A percentile compares a stretch with the other conserved stretches of the same genome.
Conservation (phyloP, 2,888 invertebrate species). For the Catocala sponsa region DNA sequence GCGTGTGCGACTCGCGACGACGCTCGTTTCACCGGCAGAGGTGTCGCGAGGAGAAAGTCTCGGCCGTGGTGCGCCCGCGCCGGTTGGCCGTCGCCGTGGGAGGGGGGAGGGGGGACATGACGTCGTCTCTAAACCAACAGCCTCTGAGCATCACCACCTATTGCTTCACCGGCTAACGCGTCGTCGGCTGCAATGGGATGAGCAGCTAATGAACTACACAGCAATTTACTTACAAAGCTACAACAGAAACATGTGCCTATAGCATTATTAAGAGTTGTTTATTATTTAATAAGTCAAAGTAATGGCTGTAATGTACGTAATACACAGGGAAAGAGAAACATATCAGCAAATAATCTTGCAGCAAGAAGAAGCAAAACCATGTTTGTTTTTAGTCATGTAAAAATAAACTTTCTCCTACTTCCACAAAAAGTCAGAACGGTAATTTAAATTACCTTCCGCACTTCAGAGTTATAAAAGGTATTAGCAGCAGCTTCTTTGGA, state of each 20-base stretch:
- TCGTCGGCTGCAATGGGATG: slow-evolving; percentile 42
- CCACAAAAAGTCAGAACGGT: background rate
- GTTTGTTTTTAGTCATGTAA: background rate
- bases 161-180: slow-evolving; percentile 51
- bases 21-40: slow-evolving; percentile 77
- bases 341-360: background rate
- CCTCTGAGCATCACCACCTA: slow-evolving; percentile 63
- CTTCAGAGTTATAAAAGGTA: no score
- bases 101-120: slow-evolving; percentile 73
- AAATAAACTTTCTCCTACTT: background rate
- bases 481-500: no score
- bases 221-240: slow-evolving; percentile 1
- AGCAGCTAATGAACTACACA: slow-evolving; percentile 38
- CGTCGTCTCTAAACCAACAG: slow-evolving; percentile 73
- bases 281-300: background rate
- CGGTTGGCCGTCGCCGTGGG: slow-evolving; percentile 69
- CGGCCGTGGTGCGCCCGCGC: slow-evolving; percentile 82
- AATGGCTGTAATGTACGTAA: background rate
- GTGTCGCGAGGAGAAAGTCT: slow-evolving; percentile 88
- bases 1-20: slow-evolving; percentile 74
- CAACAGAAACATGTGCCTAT: background rate
- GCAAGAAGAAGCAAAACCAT: background rate
- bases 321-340: background rate
- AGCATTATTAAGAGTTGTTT: background rate
- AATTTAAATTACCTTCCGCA: no score